Evolutionary conservation across 2,797 vertebrate genomes (phyloP).

Genomic region (Leucoraja ocellata): DNA sequence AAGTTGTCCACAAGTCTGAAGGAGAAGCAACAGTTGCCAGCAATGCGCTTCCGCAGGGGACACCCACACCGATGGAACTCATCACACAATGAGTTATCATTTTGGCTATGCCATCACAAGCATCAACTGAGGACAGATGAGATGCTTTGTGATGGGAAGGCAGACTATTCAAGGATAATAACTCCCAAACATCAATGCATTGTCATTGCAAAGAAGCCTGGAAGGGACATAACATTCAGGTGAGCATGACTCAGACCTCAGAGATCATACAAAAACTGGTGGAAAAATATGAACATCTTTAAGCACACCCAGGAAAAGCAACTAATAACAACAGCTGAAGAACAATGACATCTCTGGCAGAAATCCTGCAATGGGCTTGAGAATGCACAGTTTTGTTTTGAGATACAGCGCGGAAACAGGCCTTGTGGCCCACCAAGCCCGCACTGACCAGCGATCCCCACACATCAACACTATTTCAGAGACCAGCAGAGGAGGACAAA

Average conservation of each 20-base stretch:
- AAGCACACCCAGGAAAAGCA: not conserved
- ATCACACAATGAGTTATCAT: not conserved
- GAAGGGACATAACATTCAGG: not conserved
- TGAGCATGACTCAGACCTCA: not conserved
- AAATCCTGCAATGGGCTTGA: conserved; percentile 3
- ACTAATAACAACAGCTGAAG: not conserved
- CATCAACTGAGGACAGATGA: too few species aligned
- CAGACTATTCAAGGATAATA: too few species aligned
- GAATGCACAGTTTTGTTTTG: not conserved
- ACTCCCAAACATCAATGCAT: not conserved
- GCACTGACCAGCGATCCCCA: too few species aligned
- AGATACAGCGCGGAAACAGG: too few species aligned
- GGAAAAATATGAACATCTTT: conserved; percentile 1
- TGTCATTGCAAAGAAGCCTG: too few species aligned
- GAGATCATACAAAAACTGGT: not conserved
- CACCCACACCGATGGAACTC: not conserved
- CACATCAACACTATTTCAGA: too few species aligned
- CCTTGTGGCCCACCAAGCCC: too few species aligned
- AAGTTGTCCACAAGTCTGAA: not conserved
- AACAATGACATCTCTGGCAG: conserved; percentile 3
- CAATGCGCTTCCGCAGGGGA: too few species aligned
- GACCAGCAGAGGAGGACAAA: too few species aligned
- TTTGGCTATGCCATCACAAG: too few species aligned
- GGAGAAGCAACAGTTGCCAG: not conserved
- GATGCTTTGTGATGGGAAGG: not conserved